These are phyloP conservation scores for Nyleta sp. DNA, from an alignment of 2,888 invertebrate species.

Conservation along the genomic window DNA sequence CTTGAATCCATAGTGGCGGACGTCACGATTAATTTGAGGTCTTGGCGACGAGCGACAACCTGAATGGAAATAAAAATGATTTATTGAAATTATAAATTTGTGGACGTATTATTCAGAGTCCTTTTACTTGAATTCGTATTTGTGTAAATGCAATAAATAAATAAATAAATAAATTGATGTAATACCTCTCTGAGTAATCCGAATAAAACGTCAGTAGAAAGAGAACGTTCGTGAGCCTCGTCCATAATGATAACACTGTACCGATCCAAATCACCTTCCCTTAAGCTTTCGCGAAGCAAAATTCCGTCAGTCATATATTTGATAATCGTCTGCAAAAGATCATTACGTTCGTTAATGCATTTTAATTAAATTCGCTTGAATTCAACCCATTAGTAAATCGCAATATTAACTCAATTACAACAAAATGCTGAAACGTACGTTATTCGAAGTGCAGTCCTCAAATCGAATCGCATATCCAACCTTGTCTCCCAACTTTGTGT, in stretches of 20 bases:
- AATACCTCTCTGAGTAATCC: constrained; percentile 94
- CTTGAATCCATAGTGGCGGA: constrained; percentile 99
- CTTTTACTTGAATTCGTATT: no score
- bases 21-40: constrained; percentile 97
- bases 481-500: constrained; percentile 93
- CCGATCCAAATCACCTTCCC: constrained; percentile 98
- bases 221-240: constrained; percentile 99
- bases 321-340: constrained; percentile 89
- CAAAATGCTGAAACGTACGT: constrained; percentile 79
- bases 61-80: constrained; percentile 75
- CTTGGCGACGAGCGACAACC: constrained; percentile 95
- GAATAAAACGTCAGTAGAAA: constrained; percentile 99
- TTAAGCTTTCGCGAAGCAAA: constrained; percentile 95
- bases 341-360: no score
- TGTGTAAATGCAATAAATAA: no score
- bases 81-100: constrained; percentile 5
- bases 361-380: no score
- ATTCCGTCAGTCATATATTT: constrained; percentile 99
- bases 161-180: neutral
- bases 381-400: no score
- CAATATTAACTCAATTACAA: no score
- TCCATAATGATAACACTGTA: constrained; percentile 99
- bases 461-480: constrained; percentile 99
- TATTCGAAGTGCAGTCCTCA: constrained; percentile 98
- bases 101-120: no score